Base-by-base conservation (phyloP, 1,140 invertebrate species). In the Scaptomyza graminum region DNA sequence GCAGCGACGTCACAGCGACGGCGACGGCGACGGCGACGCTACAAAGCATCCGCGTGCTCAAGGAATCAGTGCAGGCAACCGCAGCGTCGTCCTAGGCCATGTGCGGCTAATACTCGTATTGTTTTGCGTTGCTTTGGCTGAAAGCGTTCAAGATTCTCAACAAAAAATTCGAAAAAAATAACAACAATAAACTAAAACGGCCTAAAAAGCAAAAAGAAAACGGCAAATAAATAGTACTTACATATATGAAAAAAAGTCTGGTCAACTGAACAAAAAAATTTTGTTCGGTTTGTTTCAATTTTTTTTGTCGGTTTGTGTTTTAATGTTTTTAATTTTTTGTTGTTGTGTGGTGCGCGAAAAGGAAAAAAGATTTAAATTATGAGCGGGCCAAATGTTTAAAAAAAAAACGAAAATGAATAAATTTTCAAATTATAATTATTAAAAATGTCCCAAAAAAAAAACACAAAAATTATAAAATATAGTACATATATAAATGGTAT, bases 1-100 rank as follows among this genome's bases (percentile, higher is more conserved):
- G 31, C 34, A 50, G 22, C 61, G 51, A 34, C 31, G 46, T 49
- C 57, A 54, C 68, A 51, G 61, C 65, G 39, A 46, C 68, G 50
- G 54, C 73, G 61, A 56, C 80, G 74, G 81, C 69, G 72, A 52
- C 59, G 70, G 54, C 60, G 63, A 39, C 76, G 66, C 51, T 56
- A 55, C 68, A 68, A 54, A 68, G 74, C 76, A 84, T 76, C 74
- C 65, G 50, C 47, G 51, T 55, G 31, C 28, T 34, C 60, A 52
- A 67, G 76, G 76, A 70, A 74, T 74, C 71, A 74, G 71, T 74
- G 71, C 71, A 73, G 70, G 70, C 70, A 54, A 44, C 70, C 64
- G 64, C 64, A 74, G 71, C 65, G 59, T 69, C 57, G 71, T 74
- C 65, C 65, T 69, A 63, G 65, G 71, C 71, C 71, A 74, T 74